These are phyloP conservation scores for Ariopsis seemanni DNA, from an alignment of 2,113 vertebrate species.

Conservation along the genomic window DNA sequence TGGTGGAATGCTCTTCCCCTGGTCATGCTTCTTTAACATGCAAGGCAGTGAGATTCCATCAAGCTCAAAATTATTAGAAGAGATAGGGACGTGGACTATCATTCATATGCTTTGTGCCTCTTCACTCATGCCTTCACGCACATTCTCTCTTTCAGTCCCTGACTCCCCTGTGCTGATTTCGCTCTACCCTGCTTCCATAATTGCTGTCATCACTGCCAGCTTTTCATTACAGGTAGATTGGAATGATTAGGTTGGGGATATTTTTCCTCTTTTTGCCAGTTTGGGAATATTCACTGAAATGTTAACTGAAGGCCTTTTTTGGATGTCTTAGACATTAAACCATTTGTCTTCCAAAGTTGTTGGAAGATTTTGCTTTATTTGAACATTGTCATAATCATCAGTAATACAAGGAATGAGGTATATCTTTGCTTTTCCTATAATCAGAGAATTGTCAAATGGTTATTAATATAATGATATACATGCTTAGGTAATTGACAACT, in stretches of 20 bases:
- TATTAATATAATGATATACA: neutral
- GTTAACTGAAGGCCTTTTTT: neutral
- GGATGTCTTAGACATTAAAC: neutral
- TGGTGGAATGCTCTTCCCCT: neutral
- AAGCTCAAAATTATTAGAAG: constrained; percentile 29
- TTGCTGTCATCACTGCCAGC: constrained; percentile 33
- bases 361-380: neutral
- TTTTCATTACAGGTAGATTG: constrained; percentile 43
- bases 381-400: neutral
- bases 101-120: constrained; percentile 15
- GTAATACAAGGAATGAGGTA: neutral
- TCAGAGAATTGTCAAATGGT: neutral
- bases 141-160: constrained; percentile 9
- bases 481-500: neutral
- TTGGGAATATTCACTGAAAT: constrained; percentile 21
- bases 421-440: neutral
- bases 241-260: constrained; percentile 24
- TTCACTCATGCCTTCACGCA: neutral
- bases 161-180: constrained; percentile 8
- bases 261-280: neutral
- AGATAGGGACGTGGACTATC: neutral
- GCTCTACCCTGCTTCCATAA: neutral
- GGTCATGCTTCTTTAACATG: constrained; percentile 17
- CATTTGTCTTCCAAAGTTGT: neutral
- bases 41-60: constrained; percentile 23